These are phyloP conservation scores for Polylopha cassiicola DNA, from an alignment of 2,888 invertebrate genomes.

Conservation along the genomic window DNA sequence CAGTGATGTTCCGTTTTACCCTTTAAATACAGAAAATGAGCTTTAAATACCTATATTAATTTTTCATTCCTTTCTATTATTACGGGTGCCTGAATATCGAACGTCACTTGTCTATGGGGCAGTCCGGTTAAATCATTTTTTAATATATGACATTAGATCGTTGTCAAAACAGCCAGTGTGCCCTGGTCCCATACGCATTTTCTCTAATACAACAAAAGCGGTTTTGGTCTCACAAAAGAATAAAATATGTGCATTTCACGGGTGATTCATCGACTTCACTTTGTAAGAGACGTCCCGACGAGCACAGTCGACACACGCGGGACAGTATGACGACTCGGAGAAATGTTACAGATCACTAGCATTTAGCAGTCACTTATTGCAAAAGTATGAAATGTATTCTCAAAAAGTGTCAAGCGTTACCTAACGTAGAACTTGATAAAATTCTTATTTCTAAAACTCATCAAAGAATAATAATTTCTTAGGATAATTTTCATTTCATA, in stretches of 20 bases:
- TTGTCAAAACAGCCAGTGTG: conserved; percentile 15
- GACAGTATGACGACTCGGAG: too few species aligned
- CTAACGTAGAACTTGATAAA: too few species aligned
- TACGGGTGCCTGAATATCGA: neutral
- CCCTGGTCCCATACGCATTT: conserved; percentile 18
- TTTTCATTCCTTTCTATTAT: too few species aligned
- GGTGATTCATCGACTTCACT: conserved; percentile 33
- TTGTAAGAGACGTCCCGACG: conserved; percentile 19
- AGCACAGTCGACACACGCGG: neutral
- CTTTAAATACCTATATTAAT: too few species aligned
- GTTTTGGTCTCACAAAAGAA: conserved; percentile 33
- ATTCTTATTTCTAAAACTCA: too few species aligned
- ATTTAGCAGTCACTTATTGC: neutral
- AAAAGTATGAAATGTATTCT: conserved; percentile 1
- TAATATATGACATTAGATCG: conserved; percentile 11
- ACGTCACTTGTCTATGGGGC: neutral
- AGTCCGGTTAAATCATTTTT: too few species aligned
- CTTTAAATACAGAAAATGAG: too few species aligned
- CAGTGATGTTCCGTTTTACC: too few species aligned
- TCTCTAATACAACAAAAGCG: conserved; percentile 30
- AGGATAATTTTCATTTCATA: too few species aligned
- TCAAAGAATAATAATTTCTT: too few species aligned
- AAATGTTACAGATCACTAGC: neutral
- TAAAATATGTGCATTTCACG: conserved; percentile 33
- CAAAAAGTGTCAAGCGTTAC: neutral